These are phyloP conservation scores for Stigmatopora argus DNA, from an alignment of 2,113 vertebrate genomes.

Conservation along the genomic window DNA sequence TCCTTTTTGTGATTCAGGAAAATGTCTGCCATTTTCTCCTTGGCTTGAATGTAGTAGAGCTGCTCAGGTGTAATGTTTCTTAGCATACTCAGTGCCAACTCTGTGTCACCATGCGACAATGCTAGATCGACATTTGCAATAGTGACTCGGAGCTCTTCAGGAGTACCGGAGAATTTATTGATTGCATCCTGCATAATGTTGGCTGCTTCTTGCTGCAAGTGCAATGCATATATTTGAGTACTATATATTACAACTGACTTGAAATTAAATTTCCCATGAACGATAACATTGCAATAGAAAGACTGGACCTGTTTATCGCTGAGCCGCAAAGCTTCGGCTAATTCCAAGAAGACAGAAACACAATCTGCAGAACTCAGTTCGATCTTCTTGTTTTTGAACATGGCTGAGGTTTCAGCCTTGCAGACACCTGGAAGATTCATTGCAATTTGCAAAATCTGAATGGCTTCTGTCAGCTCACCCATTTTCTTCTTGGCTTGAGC, in stretches of 20 bases:
- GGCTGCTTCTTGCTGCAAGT: slow-evolving; percentile 86
- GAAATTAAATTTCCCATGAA: background rate
- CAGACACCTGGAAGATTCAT: slow-evolving; percentile 86
- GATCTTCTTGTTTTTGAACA: slow-evolving; percentile 73
- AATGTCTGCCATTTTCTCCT: slow-evolving; percentile 92
- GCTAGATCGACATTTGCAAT: slow-evolving; percentile 90
- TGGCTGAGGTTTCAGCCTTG: slow-evolving; percentile 68
- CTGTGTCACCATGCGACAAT: slow-evolving; percentile 81
- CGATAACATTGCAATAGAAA: background rate
- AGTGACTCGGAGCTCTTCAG: slow-evolving; percentile 85
- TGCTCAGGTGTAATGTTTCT: slow-evolving; percentile 83
- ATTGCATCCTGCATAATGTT: slow-evolving; percentile 94
- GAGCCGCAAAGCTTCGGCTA: slow-evolving; percentile 85
- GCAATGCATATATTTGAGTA: slow-evolving; percentile 4
- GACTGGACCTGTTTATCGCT: slow-evolving; percentile 80
- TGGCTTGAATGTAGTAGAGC: slow-evolving; percentile 90
- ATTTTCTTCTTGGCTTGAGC: slow-evolving; percentile 86
- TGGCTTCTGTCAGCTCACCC: slow-evolving; percentile 84
- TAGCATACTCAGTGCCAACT: slow-evolving; percentile 87
- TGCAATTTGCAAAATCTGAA: slow-evolving; percentile 91
- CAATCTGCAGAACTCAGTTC: slow-evolving; percentile 79
- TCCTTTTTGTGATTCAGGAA: slow-evolving; percentile 91
- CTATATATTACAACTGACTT: no score
- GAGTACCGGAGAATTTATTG: slow-evolving; percentile 90
- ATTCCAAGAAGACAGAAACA: slow-evolving; percentile 86